Evolutionary conservation across 2,113 vertebrate species (phyloP).

Genomic region (Campylomormyrus numenius): DNA sequence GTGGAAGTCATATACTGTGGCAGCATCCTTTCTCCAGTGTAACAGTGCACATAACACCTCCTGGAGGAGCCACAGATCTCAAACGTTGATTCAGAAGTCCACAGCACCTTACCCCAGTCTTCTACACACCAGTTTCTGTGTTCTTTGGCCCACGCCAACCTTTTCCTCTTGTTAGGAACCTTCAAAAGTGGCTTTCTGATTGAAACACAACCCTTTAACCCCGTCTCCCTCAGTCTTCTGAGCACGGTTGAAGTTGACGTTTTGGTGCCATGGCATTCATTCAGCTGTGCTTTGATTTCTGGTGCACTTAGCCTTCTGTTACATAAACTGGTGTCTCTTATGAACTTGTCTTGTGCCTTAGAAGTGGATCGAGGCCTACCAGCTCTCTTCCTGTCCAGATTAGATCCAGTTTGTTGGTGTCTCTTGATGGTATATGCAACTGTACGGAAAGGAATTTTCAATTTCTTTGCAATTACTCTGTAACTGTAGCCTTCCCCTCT

Average conservation of each 20-base stretch:
- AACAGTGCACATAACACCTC: not conserved
- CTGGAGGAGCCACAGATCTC: not conserved
- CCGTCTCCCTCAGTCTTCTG: not conserved
- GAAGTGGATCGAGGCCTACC: not conserved
- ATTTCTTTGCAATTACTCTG: not conserved
- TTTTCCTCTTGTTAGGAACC: not conserved
- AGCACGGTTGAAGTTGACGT: not conserved
- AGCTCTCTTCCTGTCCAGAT: not conserved
- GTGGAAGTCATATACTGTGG: not conserved
- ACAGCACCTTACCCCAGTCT: not conserved
- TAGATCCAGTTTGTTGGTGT: not conserved
- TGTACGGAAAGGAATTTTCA: not conserved
- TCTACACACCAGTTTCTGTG: no score
- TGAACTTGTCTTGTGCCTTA: not conserved
- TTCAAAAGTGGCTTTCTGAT: not conserved
- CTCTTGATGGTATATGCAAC: not conserved
- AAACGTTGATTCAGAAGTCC: not conserved
- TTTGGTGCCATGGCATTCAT: not conserved
- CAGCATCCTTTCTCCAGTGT: not conserved
- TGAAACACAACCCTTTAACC: not conserved
- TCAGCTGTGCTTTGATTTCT: not conserved
- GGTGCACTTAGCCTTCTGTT: not conserved
- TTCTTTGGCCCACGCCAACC: no score
- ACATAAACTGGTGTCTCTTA: not conserved
- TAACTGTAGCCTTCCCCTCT: not conserved